Evolutionary conservation across 2,113 vertebrate species (phyloP).

Genomic region (Crotalus viridis): DNA sequence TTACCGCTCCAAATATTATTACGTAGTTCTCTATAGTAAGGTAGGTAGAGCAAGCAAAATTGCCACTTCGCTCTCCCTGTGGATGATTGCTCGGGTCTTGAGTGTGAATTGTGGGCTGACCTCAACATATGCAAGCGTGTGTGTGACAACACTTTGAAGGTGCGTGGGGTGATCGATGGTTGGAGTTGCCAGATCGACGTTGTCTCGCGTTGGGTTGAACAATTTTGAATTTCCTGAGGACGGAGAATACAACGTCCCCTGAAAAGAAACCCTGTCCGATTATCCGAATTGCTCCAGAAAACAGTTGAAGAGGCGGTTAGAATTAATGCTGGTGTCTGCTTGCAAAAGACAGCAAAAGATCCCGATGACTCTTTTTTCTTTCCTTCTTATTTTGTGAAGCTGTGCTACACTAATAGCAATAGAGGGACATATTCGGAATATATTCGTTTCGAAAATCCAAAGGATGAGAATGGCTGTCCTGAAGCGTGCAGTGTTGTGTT

Average conservation of each 20-base stretch:
- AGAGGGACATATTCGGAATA: not conserved
- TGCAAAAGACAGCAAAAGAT: not conserved
- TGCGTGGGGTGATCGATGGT: not conserved
- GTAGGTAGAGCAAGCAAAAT: not conserved
- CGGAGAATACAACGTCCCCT: not conserved
- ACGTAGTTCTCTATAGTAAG: not conserved
- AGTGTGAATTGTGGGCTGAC: not conserved
- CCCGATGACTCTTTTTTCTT: not conserved
- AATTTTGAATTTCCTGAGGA: not conserved
- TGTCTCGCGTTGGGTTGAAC: not conserved
- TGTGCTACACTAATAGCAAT: not conserved
- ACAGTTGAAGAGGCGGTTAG: not conserved
- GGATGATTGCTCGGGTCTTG: not conserved
- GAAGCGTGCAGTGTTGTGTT: not conserved
- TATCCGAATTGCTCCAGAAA: not conserved
- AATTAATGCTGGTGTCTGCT: not conserved
- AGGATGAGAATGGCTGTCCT: not conserved
- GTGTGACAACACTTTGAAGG: not conserved
- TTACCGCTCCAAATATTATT: not conserved
- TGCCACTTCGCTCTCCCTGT: not conserved
- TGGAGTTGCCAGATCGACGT: not conserved
- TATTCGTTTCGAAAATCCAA: not conserved
- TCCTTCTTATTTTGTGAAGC: not conserved
- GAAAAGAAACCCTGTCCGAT: not conserved
- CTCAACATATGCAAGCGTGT: not conserved